Percentiles rank a stretch among this genome's conserved stretches.
phyloP scores from a whole-genome alignment of 2,113 vertebrate species.

The Alexandromys fortis region DNA sequence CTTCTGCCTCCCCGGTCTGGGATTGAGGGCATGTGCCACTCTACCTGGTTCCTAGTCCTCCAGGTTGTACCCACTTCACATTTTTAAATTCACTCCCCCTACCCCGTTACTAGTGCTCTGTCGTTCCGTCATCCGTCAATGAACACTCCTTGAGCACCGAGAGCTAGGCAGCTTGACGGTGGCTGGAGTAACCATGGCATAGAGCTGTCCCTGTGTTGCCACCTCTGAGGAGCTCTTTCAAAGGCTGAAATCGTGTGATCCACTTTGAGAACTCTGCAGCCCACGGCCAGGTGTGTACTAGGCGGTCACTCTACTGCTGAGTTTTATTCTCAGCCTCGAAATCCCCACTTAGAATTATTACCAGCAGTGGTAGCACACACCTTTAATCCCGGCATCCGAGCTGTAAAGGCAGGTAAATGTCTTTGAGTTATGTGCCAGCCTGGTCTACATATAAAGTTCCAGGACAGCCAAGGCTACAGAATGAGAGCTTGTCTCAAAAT shows the following conservation, averaged over 20 bases:
- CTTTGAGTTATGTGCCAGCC: background rate
- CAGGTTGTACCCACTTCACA: background rate
- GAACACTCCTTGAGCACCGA: background rate
- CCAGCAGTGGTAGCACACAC: background rate
- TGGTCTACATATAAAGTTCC: background rate
- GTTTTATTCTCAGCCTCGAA: background rate
- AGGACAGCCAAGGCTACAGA: background rate
- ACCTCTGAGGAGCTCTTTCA: background rate
- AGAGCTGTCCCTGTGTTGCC: background rate
- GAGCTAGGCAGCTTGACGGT: background rate
- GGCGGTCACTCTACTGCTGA: background rate
- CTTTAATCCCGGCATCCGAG: background rate
- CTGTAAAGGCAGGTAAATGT: background rate
- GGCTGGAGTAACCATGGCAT: background rate
- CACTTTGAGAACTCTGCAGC: background rate
- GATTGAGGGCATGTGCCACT: background rate
- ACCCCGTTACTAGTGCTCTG: background rate
- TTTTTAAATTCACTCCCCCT: too few relatives aligned
- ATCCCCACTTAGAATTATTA: background rate
- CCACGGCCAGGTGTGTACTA: background rate
- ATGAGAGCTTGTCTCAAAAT: background rate
- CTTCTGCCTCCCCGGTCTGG: background rate
- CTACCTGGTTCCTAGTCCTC: background rate
- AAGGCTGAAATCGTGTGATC: background rate
- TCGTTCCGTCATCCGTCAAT: slow-evolving; percentile 3